phyloP scores from a whole-genome alignment of 2,797 vertebrate genomes.

The Apodemus agrarius region DNA sequence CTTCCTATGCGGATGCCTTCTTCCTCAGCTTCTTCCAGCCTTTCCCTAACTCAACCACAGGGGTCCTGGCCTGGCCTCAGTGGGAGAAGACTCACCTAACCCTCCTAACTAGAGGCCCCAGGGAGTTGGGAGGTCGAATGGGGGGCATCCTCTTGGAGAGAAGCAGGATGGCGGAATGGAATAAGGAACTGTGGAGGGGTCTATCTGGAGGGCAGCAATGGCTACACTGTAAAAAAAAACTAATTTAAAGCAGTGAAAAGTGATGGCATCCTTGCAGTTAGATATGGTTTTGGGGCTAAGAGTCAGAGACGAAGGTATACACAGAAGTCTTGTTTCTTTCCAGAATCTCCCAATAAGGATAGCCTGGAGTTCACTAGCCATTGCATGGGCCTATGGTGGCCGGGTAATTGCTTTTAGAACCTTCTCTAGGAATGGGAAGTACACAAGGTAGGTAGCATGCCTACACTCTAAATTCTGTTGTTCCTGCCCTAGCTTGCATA shows the following conservation, averaged over 20 bases:
- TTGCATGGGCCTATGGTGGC: neutral
- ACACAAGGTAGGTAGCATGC: neutral
- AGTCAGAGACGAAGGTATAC: neutral
- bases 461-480: neutral
- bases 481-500: neutral
- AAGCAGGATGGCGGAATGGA: neutral
- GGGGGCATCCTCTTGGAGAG: neutral
- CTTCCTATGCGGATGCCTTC: neutral
- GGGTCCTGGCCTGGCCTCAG: neutral
- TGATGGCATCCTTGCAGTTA: conserved; percentile 18
- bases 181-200: neutral
- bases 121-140: neutral
- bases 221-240: neutral
- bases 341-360: neutral
- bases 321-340: neutral
- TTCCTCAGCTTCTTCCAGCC: neutral
- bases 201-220: neutral
- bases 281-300: neutral
- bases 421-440: neutral
- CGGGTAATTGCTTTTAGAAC: neutral
- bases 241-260: neutral
- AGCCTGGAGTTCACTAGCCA: neutral
- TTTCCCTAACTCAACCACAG: neutral
- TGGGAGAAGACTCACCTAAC: neutral
- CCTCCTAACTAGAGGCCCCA: neutral